These are phyloP conservation scores for Grapholita molesta DNA, from an alignment of 1,140 invertebrate genomes.

Conservation along the genomic window DNA sequence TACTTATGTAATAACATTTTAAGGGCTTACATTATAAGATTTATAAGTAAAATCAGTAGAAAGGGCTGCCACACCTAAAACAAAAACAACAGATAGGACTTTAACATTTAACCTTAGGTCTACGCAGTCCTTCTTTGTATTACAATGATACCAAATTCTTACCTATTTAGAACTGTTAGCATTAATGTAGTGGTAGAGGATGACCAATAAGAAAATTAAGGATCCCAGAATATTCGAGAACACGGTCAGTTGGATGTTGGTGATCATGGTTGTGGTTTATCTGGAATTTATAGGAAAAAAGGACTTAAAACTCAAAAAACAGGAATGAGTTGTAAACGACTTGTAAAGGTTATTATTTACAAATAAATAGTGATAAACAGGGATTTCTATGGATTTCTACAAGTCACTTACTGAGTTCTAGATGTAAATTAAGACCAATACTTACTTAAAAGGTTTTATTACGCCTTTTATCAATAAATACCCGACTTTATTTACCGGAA, in stretches of 20 bases:
- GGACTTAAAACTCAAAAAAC: too few relatives aligned
- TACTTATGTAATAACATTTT: constrained; percentile 12
- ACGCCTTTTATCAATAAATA: too few relatives aligned
- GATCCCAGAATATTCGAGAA: constrained; percentile 98
- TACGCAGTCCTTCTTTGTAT: too few relatives aligned
- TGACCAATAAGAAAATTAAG: constrained; percentile 94
- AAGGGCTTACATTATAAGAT: not conserved
- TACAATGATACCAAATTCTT: constrained; percentile 14
- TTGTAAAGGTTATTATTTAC: too few relatives aligned
- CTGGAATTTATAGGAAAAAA: constrained; percentile 24
- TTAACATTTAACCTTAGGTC: too few relatives aligned
- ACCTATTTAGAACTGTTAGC: constrained; percentile 86
- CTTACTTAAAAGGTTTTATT: too few relatives aligned
- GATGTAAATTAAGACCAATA: too few relatives aligned
- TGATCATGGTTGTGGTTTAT: constrained; percentile 86
- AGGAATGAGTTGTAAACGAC: too few relatives aligned
- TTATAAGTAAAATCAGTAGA: not conserved
- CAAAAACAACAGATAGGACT: not conserved
- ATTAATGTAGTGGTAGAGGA: constrained; percentile 97
- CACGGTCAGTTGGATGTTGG: constrained; percentile 96
- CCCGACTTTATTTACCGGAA: too few relatives aligned
- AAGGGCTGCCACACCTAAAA: not conserved
- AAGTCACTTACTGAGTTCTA: too few relatives aligned
- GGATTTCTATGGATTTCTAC: too few relatives aligned
- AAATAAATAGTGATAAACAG: too few relatives aligned